phyloP scores from a whole-genome alignment of 1,140 invertebrate species.

The Anadara kagoshimensis region DNA sequence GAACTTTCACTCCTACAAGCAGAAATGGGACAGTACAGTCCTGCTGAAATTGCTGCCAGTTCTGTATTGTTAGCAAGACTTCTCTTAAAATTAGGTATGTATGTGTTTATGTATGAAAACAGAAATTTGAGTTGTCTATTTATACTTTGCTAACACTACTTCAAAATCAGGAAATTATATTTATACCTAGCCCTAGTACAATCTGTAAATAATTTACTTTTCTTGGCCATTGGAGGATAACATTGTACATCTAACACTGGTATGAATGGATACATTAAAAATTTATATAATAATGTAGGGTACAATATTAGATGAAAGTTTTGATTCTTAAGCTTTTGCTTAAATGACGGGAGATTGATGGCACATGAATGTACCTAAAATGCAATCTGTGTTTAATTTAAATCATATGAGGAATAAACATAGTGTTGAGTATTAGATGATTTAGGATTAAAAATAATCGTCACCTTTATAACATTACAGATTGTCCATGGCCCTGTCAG shows the following conservation, averaged over 20 bases:
- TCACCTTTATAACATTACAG: constrained; percentile 45
- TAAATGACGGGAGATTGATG: neutral
- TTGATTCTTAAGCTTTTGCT: neutral
- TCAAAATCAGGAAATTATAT: no score
- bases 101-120: neutral
- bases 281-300: no score
- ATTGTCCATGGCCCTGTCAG: constrained; percentile 59
- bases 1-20: constrained; percentile 68
- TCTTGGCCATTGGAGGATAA: no score
- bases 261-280: no score
- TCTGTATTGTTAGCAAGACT: constrained; percentile 65
- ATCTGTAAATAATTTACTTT: no score
- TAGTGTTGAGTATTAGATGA: neutral
- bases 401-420: neutral
- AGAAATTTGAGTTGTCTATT: no score
- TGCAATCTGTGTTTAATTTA: neutral
- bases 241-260: no score
- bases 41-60: constrained; percentile 65
- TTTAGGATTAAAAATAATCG: neutral
- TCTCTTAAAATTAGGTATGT: constrained; percentile 61
- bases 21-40: constrained; percentile 68
- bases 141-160: no score
- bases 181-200: no score
- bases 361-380: neutral
- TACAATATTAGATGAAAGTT: no score